Evolutionary conservation across 1,140 invertebrate genomes (phyloP).

Genomic region (Teleopsis dalmanni): DNA sequence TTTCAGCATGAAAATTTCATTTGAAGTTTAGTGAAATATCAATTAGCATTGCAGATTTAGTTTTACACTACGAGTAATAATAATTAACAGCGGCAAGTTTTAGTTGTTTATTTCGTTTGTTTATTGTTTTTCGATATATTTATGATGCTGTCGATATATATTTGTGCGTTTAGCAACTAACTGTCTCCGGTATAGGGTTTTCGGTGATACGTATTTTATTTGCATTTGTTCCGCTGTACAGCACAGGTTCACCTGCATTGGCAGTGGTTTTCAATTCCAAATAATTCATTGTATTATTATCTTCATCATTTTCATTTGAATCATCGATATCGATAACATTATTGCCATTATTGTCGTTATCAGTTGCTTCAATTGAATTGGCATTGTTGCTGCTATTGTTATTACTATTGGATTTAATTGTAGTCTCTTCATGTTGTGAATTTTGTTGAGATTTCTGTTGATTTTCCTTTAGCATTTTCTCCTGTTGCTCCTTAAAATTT

Average conservation of each 20-base stretch:
- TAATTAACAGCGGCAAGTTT: too few species aligned
- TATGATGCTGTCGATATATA: too few species aligned
- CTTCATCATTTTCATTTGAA: background rate
- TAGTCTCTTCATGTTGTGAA: conserved; percentile 31
- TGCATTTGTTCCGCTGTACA: conserved; percentile 13
- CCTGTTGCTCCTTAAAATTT: conserved; percentile 32
- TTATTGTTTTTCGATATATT: too few species aligned
- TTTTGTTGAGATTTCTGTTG: conserved; percentile 22
- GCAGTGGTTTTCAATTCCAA: conserved; percentile 1
- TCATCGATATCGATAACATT: conserved; percentile 17
- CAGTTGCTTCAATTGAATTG: conserved; percentile 25
- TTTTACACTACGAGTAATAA: too few species aligned
- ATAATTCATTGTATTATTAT: background rate
- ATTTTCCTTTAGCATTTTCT: conserved; percentile 14
- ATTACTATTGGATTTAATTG: conserved; percentile 30
- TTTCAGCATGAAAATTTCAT: too few species aligned
- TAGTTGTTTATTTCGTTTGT: too few species aligned
- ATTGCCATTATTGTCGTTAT: conserved; percentile 32
- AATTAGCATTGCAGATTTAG: too few species aligned
- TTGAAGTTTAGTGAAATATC: too few species aligned
- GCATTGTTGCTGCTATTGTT: conserved; percentile 6
- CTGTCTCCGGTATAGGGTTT: conserved; percentile 43
- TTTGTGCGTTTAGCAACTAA: conserved; percentile 34
- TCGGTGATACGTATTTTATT: conserved; percentile 44
- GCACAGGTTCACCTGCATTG: background rate